These are phyloP conservation scores for Bufotes viridis DNA, from an alignment of 2,797 vertebrate genomes.

Conservation along the genomic window DNA sequence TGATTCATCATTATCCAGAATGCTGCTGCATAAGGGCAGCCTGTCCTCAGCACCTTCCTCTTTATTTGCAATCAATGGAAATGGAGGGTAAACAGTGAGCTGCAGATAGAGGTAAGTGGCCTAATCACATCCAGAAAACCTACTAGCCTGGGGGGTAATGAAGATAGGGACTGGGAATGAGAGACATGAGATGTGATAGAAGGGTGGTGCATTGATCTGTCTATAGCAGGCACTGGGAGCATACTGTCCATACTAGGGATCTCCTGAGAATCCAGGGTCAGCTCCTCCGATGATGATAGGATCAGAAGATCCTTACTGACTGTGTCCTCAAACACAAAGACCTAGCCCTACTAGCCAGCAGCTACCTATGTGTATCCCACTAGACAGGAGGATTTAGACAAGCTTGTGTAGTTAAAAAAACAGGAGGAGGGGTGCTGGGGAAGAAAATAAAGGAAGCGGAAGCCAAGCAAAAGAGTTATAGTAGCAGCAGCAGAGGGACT, in stretches of 20 bases:
- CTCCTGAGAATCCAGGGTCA: slow-evolving; percentile 22
- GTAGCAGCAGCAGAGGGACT: slow-evolving; percentile 39
- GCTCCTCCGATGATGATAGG: slow-evolving; percentile 36
- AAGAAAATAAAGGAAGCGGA: slow-evolving; percentile 59
- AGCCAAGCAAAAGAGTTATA: slow-evolving; percentile 61
- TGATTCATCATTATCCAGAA: no score
- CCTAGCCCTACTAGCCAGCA: not conserved
- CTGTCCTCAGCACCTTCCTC: no score
- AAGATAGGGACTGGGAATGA: no score
- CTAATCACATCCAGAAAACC: no score
- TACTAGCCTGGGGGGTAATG: no score
- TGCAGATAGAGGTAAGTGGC: no score
- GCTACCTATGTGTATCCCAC: slow-evolving; percentile 31
- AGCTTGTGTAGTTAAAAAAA: slow-evolving; percentile 41
- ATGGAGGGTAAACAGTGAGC: no score
- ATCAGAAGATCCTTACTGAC: slow-evolving; percentile 9
- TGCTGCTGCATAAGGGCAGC: no score
- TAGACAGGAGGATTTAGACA: slow-evolving; percentile 38
- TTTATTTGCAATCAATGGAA: no score
- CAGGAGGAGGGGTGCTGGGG: slow-evolving; percentile 54
- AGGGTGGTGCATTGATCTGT: no score
- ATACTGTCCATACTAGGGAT: slow-evolving; percentile 1
- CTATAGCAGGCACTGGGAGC: not conserved
- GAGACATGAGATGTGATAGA: no score
- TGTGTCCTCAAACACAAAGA: slow-evolving; percentile 8